Evolutionary conservation across 2,797 vertebrate species (phyloP).

Genomic region (Rallus crepitans): DNA sequence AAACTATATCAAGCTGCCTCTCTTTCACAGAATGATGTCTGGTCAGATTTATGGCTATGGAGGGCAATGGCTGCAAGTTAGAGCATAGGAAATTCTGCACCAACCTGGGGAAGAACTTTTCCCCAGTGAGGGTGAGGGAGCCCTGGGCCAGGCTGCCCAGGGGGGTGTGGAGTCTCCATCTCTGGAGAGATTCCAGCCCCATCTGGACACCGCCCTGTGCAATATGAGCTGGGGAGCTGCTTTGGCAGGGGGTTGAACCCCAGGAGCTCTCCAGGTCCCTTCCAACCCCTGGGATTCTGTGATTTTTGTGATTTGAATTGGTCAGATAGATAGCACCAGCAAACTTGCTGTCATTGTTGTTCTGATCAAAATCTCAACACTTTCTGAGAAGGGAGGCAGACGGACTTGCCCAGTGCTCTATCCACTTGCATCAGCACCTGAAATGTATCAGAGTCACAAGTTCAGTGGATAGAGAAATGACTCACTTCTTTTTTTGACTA

Average conservation of each 20-base stretch:
- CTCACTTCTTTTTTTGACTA: conserved; percentile 35
- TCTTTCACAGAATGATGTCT: background rate
- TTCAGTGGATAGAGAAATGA: conserved; percentile 34
- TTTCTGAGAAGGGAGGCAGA: background rate
- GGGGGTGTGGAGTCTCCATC: too few relatives aligned
- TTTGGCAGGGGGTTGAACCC: too few relatives aligned
- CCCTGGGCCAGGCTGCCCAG: too few relatives aligned
- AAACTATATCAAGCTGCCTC: background rate
- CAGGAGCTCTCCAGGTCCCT: too few relatives aligned
- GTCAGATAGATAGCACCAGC: conserved; percentile 6
- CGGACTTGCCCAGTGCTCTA: background rate
- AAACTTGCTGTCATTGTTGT: background rate
- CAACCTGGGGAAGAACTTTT: too few relatives aligned
- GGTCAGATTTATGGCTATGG: background rate
- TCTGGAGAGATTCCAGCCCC: too few relatives aligned
- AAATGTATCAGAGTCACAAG: conserved; percentile 54
- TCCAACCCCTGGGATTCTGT: too few relatives aligned
- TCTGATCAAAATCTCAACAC: background rate
- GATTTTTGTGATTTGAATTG: background rate
- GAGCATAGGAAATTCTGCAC: too few relatives aligned
- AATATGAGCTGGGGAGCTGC: too few relatives aligned
- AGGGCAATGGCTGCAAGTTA: background rate
- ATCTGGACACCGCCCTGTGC: too few relatives aligned
- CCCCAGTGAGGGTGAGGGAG: too few relatives aligned
- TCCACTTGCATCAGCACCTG: background rate